Evolutionary conservation across 2,797 vertebrate genomes (phyloP).

Genomic region (Bradypodion pumilum): DNA sequence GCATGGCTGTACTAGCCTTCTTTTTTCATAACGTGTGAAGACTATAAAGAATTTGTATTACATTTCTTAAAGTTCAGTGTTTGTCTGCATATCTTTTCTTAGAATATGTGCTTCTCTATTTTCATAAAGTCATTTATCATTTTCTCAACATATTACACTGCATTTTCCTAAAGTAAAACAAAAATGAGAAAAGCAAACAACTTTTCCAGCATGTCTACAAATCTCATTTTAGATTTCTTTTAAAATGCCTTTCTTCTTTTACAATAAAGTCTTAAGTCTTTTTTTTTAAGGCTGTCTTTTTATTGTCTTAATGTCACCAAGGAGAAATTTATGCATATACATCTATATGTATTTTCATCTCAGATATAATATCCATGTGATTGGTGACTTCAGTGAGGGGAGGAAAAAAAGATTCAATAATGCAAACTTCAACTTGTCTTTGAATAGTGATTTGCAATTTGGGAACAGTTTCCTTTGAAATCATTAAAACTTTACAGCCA

Average conservation of each 20-base stretch:
- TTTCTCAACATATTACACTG: not conserved
- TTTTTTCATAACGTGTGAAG: not conserved
- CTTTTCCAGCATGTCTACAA: constrained; percentile 32
- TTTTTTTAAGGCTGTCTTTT: constrained; percentile 30
- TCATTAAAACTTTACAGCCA: constrained; percentile 67
- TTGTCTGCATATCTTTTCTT: no score
- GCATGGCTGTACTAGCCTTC: not conserved
- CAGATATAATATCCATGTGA: constrained; percentile 66
- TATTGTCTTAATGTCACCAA: constrained; percentile 58
- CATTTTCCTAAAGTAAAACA: not conserved
- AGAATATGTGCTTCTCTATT: not conserved
- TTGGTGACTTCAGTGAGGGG: constrained; percentile 68
- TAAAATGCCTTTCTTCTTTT: no score
- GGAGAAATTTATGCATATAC: constrained; percentile 49
- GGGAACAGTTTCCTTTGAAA: constrained; percentile 68
- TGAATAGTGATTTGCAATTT: constrained; percentile 64
- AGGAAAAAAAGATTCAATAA: constrained; percentile 73
- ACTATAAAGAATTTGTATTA: not conserved
- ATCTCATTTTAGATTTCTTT: constrained; percentile 29
- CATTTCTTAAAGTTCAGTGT: not conserved
- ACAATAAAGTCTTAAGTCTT: no score
- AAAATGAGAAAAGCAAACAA: not conserved
- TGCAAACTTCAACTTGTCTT: constrained; percentile 64
- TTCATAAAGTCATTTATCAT: not conserved
- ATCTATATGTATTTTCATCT: constrained; percentile 60